Evolutionary conservation across 2,888 invertebrate genomes (phyloP).

Genomic region (Synergus gifuensis): DNA sequence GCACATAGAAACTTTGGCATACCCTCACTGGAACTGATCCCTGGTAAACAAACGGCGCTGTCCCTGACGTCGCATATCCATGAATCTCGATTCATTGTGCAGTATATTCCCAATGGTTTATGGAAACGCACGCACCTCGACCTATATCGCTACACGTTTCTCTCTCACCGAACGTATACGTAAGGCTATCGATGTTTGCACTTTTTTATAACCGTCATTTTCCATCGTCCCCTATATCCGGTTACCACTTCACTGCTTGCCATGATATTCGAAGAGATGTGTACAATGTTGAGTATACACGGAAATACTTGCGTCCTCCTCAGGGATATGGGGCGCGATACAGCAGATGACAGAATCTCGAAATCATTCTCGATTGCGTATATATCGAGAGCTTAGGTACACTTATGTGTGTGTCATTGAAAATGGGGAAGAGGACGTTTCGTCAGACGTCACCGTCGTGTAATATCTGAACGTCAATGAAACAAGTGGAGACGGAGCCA

Average conservation of each 20-base stretch:
- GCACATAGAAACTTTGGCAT: slow-evolving; percentile 22
- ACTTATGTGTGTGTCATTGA: slow-evolving; percentile 13
- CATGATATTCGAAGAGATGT: slow-evolving; percentile 20
- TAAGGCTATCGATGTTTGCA: slow-evolving; percentile 27
- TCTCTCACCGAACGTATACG: slow-evolving; percentile 24
- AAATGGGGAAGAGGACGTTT: neutral
- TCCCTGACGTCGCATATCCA: slow-evolving; percentile 58
- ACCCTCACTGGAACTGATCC: slow-evolving; percentile 50
- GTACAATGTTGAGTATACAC: neutral
- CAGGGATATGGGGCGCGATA: neutral
- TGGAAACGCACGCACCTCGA: slow-evolving; percentile 49
- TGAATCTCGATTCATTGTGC: slow-evolving; percentile 55
- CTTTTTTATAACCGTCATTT: slow-evolving; percentile 33
- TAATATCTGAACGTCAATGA: slow-evolving; percentile 34
- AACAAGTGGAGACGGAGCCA: neutral
- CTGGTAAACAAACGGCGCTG: slow-evolving; percentile 54
- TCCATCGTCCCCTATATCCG: slow-evolving; percentile 31
- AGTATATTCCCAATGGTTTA: slow-evolving; percentile 49
- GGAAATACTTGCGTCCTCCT: slow-evolving; percentile 25
- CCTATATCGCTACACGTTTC: slow-evolving; percentile 46
- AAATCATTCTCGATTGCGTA: slow-evolving; percentile 33
- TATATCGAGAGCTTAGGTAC: slow-evolving; percentile 7
- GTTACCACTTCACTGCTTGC: slow-evolving; percentile 35
- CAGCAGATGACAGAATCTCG: slow-evolving; percentile 16
- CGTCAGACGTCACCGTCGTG: slow-evolving; percentile 2